These are phyloP conservation scores for Montipora foliosa DNA, from an alignment of 64 coral and sea anemone species.

Conservation along the genomic window DNA sequence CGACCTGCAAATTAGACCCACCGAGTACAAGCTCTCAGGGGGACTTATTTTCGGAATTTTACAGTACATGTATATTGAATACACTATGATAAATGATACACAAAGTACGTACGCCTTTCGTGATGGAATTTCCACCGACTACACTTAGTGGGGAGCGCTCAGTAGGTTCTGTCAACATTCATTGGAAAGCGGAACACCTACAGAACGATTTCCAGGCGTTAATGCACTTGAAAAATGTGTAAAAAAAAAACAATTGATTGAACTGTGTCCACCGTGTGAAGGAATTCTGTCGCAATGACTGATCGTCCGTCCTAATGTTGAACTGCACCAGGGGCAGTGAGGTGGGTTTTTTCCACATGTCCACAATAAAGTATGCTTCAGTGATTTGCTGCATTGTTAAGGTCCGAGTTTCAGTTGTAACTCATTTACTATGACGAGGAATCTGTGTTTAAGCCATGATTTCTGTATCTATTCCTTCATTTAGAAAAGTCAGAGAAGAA, in stretches of 20 bases:
- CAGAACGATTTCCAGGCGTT: background rate
- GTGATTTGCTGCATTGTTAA: no score
- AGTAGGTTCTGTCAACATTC: background rate
- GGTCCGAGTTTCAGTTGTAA: no score
- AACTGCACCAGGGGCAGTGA: no score
- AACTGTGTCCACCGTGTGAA: background rate
- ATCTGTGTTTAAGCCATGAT: slow-evolving; percentile 38
- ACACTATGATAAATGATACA: no score
- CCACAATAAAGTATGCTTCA: no score
- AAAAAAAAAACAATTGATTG: background rate
- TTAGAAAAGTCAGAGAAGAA: slow-evolving; percentile 78
- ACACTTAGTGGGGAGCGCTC: no score
- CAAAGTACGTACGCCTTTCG: no score
- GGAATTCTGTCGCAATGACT: background rate
- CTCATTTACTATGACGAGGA: background rate
- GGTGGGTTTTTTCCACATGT: background rate
- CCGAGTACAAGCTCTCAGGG: no score
- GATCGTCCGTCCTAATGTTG: background rate
- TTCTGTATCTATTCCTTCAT: slow-evolving; percentile 82
- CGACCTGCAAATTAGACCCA: no score
- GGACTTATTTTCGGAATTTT: no score
- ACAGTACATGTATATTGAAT: no score
- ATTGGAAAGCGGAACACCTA: background rate
- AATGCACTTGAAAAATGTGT: background rate
- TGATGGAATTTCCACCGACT: background rate